Percentiles rank a stretch among this genome's conserved stretches.
phyloP scores from a whole-genome alignment of 2,113 vertebrate species.

The Himantopus leucocephalus region DNA sequence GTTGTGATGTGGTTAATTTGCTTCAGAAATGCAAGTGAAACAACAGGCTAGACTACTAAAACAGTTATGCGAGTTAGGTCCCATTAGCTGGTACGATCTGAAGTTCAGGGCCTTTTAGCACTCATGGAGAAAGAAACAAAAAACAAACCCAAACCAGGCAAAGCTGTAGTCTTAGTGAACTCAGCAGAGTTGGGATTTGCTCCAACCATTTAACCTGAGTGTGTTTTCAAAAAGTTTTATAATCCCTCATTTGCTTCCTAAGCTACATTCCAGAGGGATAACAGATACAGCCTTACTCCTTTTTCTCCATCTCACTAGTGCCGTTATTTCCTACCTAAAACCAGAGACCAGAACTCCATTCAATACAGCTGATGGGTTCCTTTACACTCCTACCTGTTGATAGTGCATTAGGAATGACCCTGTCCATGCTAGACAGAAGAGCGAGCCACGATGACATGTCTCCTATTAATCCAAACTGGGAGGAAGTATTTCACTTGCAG shows the following conservation, averaged over 20 bases:
- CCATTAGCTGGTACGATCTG: neutral
- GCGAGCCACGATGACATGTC: rapidly evolving
- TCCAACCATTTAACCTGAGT: neutral
- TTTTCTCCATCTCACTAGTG: neutral
- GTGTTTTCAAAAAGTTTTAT: neutral
- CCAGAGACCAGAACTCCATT: neutral
- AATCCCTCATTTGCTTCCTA: neutral
- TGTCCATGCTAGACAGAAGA: neutral
- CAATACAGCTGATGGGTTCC: neutral
- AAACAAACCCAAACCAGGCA: neutral
- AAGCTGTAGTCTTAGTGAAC: neutral
- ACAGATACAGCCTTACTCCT: neutral
- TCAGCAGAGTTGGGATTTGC: neutral
- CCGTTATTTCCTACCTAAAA: neutral
- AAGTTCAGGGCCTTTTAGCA: neutral
- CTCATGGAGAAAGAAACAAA: neutral
- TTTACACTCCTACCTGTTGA: neutral
- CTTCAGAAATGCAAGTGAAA: neutral
- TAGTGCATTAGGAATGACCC: neutral
- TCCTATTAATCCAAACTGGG: neutral
- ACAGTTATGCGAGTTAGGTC: neutral
- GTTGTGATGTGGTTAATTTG: neutral
- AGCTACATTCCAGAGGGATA: neutral
- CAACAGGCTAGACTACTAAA: neutral
- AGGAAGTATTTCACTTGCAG: neutral